Evolutionary conservation across 2,888 invertebrate species (phyloP), one percentile per base, ranked within the genome.

Genomic region (Cremastobaeus sp.): DNA sequence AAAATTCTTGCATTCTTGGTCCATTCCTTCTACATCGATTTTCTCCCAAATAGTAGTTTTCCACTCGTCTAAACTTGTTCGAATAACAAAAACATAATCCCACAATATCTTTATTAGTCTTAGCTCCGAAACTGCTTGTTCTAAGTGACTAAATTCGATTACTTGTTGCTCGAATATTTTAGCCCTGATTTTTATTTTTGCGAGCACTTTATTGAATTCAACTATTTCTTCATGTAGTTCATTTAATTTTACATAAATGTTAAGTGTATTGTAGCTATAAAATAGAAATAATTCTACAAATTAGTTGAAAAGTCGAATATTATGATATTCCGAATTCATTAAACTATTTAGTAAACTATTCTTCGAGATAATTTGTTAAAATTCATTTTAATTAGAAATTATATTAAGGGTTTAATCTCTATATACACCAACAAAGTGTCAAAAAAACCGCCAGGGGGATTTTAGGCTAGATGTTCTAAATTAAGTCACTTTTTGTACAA

Each of bases 1-100:
- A 84, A 97, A 95, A 80, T 95, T 93, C 87, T 98, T 98, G 88
- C 97, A 95, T 84, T 97, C 97, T 87, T 95, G 93, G 84, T 98
- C 97, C 95, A 98, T 96, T 55, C 92, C 92, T 82, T 98, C 98
- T 1, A 97, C 95, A 82, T 98, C 96, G 69, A 98, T 96, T 84
- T 95, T 95, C 83, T 94, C 94, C 98, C 98, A 98, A 0, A 94
- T 92, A 0, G 97, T 97, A 68, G 92, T 94, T 88, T 97, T 96
- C 98, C 98, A 98, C 85, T 95, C 95, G 52, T 94, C 93, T 62
- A 98, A 93, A 62, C 93, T 94, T 0, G 94, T 93, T 82, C 92
- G 90, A 15, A 96, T 94, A 28, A 96, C 92, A 76, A 91, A 90
- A 35, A 94, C 92, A 85, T 95, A 96, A 88, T 98, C 97, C 98